These are phyloP conservation scores for Drosophila ustulata DNA, from an alignment of 2,888 invertebrate genomes.

Conservation along the genomic window DNA sequence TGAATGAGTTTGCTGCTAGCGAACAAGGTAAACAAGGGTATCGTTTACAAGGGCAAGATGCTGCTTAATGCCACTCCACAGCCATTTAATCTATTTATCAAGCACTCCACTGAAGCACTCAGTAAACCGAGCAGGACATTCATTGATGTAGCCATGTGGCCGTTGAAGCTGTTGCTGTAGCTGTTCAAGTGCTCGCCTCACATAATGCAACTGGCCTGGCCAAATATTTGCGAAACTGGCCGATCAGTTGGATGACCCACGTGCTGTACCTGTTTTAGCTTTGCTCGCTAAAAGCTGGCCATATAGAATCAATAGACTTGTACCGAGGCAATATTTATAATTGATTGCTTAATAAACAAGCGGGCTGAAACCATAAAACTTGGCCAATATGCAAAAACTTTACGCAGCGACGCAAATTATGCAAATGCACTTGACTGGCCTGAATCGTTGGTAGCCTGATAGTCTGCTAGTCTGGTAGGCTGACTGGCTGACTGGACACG, in stretches of 20 bases:
- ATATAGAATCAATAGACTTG: constrained; percentile 56
- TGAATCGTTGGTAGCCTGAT: constrained; percentile 13
- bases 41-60: constrained; percentile 48
- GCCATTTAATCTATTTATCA: constrained; percentile 70
- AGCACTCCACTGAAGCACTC: constrained; percentile 65
- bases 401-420: constrained; percentile 64
- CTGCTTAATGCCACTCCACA: constrained; percentile 41
- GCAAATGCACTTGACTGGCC: constrained; percentile 69
- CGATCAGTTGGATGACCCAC: constrained; percentile 33
- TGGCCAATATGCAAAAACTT: constrained; percentile 69
- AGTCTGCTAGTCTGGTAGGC: not conserved
- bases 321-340: constrained; percentile 49
- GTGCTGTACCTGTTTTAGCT: constrained; percentile 22
- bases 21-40: constrained; percentile 65
- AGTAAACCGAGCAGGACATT: constrained; percentile 40
- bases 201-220: constrained; percentile 30
- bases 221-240: constrained; percentile 53
- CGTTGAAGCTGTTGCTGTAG: constrained; percentile 8
- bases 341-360: constrained; percentile 75
- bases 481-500: constrained; percentile 23
- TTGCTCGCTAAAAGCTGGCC: constrained; percentile 12
- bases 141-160: constrained; percentile 25
- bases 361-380: constrained; percentile 57
- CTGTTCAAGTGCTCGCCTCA: constrained; percentile 25
- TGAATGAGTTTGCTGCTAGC: constrained; percentile 38